Percentiles rank a stretch among this genome's conserved stretches.
These are phyloP conservation scores for Mylabris sibirica DNA, from an alignment of 2,888 invertebrate genomes.

Conservation along the genomic window DNA sequence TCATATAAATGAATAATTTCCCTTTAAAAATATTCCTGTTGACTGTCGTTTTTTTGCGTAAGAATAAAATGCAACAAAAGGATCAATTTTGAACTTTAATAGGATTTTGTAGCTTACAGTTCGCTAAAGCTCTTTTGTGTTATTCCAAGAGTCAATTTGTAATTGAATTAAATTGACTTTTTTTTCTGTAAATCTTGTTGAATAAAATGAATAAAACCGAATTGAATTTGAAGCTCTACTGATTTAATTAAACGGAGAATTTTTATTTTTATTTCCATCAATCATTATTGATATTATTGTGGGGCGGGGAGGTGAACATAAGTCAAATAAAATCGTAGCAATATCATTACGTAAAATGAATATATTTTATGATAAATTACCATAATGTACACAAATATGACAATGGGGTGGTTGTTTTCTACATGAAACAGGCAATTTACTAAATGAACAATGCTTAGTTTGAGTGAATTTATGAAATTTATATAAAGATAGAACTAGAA, in stretches of 20 bases:
- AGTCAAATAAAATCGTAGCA: neutral
- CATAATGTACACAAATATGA: neutral
- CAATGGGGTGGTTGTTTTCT: neutral
- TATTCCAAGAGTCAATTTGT: neutral
- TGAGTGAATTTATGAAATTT: neutral
- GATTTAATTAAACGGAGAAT: too few species aligned
- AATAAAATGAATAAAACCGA: neutral
- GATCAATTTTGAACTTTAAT: neutral
- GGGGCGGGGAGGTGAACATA: neutral
- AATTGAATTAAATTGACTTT: neutral
- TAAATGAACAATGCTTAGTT: neutral
- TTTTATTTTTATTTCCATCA: neutral
- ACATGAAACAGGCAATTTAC: neutral
- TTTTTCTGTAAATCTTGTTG: neutral
- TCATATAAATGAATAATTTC: neutral
- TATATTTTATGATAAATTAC: neutral
- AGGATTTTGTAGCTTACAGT: conserved; percentile 1
- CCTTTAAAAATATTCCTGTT: neutral
- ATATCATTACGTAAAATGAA: neutral
- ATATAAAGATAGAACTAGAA: neutral
- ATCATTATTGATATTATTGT: too few species aligned
- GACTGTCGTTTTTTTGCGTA: neutral
- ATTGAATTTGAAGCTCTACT: too few species aligned
- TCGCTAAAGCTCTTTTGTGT: neutral
- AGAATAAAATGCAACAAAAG: neutral